Evolutionary conservation across 2,888 invertebrate genomes (phyloP).

Genomic region (Caenorhabditis plicata): DNA sequence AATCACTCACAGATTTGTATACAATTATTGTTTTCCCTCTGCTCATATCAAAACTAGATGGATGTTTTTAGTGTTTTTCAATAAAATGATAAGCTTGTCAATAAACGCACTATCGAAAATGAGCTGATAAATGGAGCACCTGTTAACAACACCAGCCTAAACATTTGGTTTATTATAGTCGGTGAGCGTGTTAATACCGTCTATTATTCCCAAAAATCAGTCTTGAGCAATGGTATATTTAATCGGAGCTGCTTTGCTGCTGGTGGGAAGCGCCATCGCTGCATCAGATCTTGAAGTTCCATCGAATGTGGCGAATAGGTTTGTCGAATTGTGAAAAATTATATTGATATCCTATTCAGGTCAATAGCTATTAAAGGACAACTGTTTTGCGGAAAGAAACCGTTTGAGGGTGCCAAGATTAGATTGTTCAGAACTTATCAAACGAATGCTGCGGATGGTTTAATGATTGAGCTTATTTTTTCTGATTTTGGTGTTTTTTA

Average conservation of each 20-base stretch:
- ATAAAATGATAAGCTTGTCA: too few species aligned
- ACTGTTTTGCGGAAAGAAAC: constrained; percentile 32
- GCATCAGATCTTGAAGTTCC: constrained; percentile 30
- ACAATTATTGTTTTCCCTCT: too few species aligned
- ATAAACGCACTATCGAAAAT: too few species aligned
- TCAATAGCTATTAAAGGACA: constrained; percentile 40
- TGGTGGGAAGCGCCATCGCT: constrained; percentile 4
- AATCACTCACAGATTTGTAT: too few species aligned
- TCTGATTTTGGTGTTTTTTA: constrained; percentile 1
- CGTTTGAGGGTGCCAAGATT: constrained; percentile 41
- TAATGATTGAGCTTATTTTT: background rate
- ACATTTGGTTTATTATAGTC: too few species aligned
- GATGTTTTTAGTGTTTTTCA: too few species aligned
- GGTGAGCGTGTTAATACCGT: too few species aligned
- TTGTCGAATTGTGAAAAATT: background rate
- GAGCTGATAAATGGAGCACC: too few species aligned
- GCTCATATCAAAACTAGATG: too few species aligned
- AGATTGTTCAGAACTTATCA: constrained; percentile 36
- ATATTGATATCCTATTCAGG: constrained; percentile 7
- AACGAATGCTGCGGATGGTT: constrained; percentile 34
- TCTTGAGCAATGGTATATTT: constrained; percentile 14
- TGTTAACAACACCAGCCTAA: too few species aligned
- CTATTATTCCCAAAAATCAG: too few species aligned
- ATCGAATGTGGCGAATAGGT: constrained; percentile 38
- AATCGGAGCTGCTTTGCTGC: constrained; percentile 6